Percentiles rank a stretch among this genome's conserved stretches.
These are phyloP conservation scores for Nannobrachium achirus DNA, from an alignment of 2,113 vertebrate species.

Conservation along the genomic window DNA sequence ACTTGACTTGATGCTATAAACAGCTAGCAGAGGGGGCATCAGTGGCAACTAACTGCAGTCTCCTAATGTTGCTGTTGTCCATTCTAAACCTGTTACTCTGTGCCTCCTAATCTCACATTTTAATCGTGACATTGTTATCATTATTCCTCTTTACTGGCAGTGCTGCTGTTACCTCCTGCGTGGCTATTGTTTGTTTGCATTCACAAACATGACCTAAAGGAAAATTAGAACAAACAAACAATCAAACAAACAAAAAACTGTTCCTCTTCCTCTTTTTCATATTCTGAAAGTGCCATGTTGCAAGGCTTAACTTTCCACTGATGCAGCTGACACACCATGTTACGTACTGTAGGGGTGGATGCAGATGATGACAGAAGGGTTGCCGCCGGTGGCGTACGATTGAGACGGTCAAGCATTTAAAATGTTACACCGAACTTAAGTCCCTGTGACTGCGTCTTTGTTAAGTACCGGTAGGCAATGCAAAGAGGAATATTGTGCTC, in stretches of 20 bases:
- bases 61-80: too few relatives aligned
- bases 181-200: constrained; percentile 56
- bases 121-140: neutral
- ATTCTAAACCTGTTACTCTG: neutral
- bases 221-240: constrained; percentile 12
- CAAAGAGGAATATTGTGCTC: too few relatives aligned
- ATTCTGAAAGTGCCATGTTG: constrained; percentile 69
- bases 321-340: constrained; percentile 44
- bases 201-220: neutral
- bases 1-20: too few relatives aligned
- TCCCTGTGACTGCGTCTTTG: too few relatives aligned
- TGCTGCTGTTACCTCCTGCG: constrained; percentile 4
- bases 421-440: too few relatives aligned
- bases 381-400: too few relatives aligned
- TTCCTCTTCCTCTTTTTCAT: constrained; percentile 76
- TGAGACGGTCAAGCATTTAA: too few relatives aligned
- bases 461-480: too few relatives aligned
- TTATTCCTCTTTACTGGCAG: constrained; percentile 37
- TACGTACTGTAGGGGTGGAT: neutral
- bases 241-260: constrained; percentile 11
- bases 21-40: too few relatives aligned
- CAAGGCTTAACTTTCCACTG: constrained; percentile 77
- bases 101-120: neutral
- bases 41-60: too few relatives aligned
- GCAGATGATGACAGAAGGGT: constrained; percentile 8